These are phyloP conservation scores for Heliconius ismenius DNA, from an alignment of 2,888 invertebrate genomes.

Conservation along the genomic window DNA sequence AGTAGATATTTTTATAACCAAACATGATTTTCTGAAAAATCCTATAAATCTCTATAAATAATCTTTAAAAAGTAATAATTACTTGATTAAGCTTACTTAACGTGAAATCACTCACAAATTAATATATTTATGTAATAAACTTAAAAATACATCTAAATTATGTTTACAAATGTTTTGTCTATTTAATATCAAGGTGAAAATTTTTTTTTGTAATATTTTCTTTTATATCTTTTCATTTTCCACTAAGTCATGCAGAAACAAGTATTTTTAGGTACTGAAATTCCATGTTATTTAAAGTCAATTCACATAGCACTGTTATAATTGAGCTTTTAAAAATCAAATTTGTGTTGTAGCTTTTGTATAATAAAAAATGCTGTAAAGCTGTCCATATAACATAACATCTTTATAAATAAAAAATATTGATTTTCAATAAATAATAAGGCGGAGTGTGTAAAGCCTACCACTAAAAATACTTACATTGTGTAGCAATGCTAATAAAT, in stretches of 20 bases:
- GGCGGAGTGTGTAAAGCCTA: constrained; percentile 47
- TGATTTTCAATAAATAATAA: constrained; percentile 45
- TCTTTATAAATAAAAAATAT: constrained; percentile 6
- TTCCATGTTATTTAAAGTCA: not conserved
- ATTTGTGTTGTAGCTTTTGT: not conserved
- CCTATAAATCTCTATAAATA: not conserved
- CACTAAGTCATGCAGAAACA: no score
- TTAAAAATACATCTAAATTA: not conserved
- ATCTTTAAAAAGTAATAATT: not conserved
- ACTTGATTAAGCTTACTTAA: not conserved
- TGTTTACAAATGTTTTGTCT: not conserved
- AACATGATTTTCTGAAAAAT: not conserved
- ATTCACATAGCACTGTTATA: not conserved
- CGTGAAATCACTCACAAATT: not conserved
- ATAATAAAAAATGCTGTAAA: not conserved
- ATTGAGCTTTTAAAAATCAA: not conserved
- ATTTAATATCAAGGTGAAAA: constrained; percentile 7
- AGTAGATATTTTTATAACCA: not conserved
- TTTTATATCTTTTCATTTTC: not conserved
- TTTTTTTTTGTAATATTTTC: not conserved
- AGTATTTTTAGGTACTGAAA: no score
- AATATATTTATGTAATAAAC: not conserved
- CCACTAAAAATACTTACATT: constrained; percentile 46
- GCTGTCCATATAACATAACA: not conserved
- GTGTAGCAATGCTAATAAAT: constrained; percentile 40